phyloP scores from a whole-genome alignment of 2,797 vertebrate species.

The Clarias pachynema region DNA sequence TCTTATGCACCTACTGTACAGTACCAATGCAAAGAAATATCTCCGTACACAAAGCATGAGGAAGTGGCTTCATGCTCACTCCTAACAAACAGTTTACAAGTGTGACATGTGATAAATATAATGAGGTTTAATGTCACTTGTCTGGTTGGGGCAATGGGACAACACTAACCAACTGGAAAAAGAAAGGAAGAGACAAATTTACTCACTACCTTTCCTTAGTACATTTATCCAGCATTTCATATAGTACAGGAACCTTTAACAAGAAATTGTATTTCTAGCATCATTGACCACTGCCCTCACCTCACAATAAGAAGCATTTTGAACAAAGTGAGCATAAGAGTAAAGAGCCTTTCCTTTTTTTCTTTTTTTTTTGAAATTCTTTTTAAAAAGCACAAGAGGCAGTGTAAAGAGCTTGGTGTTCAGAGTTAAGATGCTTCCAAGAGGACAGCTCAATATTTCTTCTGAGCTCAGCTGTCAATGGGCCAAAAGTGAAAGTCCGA shows the following conservation, averaged over 20 bases:
- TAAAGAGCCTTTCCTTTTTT: slow-evolving; percentile 25
- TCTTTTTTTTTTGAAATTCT: background rate
- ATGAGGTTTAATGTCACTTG: slow-evolving; percentile 78
- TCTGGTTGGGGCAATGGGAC: slow-evolving; percentile 71
- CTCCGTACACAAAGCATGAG: slow-evolving; percentile 47
- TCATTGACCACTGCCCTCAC: slow-evolving; percentile 12
- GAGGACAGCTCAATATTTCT: slow-evolving; percentile 81
- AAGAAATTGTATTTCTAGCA: slow-evolving; percentile 8
- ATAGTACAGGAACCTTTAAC: background rate
- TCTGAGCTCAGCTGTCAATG: slow-evolving; percentile 76
- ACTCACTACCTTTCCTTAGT: background rate
- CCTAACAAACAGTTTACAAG: slow-evolving; percentile 80
- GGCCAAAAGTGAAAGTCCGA: slow-evolving; percentile 75
- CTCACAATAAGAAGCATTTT: slow-evolving; percentile 9
- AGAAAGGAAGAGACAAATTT: background rate
- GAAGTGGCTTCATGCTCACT: slow-evolving; percentile 65
- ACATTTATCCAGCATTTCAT: slow-evolving; percentile 1
- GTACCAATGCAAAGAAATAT: slow-evolving; percentile 51
- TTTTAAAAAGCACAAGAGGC: slow-evolving; percentile 61
- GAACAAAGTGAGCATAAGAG: slow-evolving; percentile 31
- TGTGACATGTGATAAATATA: slow-evolving; percentile 80
- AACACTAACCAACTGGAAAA: slow-evolving; percentile 48
- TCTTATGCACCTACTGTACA: slow-evolving; percentile 49
- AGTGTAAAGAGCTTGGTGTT: slow-evolving; percentile 64
- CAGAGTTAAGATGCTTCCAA: slow-evolving; percentile 67